These are phyloP conservation scores for Meandrina meandrites DNA, from an alignment of 92 coral and sea anemone species.

Conservation along the genomic window DNA sequence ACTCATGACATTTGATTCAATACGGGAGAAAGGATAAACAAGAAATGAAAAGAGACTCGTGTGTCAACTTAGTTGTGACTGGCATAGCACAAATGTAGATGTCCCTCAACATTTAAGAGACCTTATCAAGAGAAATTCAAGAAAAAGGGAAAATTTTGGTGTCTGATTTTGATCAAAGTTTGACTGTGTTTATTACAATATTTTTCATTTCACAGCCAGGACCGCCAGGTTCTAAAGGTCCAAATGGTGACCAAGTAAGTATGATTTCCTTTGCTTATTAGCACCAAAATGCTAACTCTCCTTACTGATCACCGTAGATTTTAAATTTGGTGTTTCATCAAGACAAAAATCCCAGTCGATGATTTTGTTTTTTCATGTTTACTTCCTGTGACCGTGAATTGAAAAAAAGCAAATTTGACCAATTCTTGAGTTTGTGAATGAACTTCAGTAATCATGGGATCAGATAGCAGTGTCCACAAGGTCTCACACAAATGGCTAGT, in stretches of 20 bases:
- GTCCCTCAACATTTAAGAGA: background rate
- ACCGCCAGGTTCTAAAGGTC: constrained; percentile 50
- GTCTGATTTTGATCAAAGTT: background rate
- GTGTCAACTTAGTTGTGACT: background rate
- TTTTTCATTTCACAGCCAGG: constrained; percentile 38
- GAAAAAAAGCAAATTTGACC: no score
- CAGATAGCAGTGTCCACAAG: no score
- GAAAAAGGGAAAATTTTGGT: background rate
- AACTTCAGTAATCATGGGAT: no score
- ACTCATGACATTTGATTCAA: background rate
- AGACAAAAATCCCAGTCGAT: background rate
- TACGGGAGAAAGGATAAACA: background rate
- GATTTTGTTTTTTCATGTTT: no score
- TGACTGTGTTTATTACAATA: background rate
- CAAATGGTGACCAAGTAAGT: constrained; percentile 61
- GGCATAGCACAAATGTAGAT: no score
- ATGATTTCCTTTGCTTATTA: background rate
- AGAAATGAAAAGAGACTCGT: no score
- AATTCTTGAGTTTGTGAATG: no score
- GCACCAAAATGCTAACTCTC: background rate
- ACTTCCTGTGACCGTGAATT: no score
- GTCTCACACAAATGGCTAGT: no score
- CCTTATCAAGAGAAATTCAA: background rate
- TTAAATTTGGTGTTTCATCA: background rate
- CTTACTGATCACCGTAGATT: background rate